These are phyloP conservation scores for Hermaeophaga mercurialis DNA, from an alignment of 2,888 invertebrate species.

Conservation along the genomic window DNA sequence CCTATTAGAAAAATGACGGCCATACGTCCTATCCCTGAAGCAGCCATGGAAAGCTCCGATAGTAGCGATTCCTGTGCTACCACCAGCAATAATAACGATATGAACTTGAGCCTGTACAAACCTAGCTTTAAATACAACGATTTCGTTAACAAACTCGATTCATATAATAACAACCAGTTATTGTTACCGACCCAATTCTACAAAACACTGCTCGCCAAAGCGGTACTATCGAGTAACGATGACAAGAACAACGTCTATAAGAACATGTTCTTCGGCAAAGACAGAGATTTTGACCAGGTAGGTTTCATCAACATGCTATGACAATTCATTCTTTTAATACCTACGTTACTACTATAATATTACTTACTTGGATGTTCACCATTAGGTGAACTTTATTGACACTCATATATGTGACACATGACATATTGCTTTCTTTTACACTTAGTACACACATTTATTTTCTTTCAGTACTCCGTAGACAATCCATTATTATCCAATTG, in stretches of 20 bases:
- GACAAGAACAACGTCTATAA: conserved; percentile 56
- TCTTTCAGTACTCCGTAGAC: too few relatives aligned
- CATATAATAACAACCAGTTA: conserved; percentile 57
- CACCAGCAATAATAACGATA: conserved; percentile 44
- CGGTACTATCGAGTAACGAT: conserved; percentile 64
- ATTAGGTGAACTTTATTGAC: too few relatives aligned
- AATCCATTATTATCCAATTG: too few relatives aligned
- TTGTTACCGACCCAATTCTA: conserved; percentile 78
- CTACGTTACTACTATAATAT: too few relatives aligned
- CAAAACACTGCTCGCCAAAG: conserved; percentile 77
- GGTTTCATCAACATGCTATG: too few relatives aligned
- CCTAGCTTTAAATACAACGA: conserved; percentile 54
- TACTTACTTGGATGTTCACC: too few relatives aligned
- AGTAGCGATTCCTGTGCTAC: conserved; percentile 54
- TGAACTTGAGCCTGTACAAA: conserved; percentile 47
- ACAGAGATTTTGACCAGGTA: conserved; percentile 58
- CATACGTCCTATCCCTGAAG: conserved; percentile 50
- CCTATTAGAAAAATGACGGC: conserved; percentile 48
- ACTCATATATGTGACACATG: too few relatives aligned
- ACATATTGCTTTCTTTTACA: too few relatives aligned
- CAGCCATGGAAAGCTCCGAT: conserved; percentile 54
- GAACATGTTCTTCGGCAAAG: conserved; percentile 56
- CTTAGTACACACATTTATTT: too few relatives aligned
- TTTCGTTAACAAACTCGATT: conserved; percentile 56
- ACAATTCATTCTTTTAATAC: too few relatives aligned